Percentiles rank a stretch among this genome's conserved stretches.
Evolutionary conservation across 2,113 vertebrate species (phyloP).

Genomic region (Daphoenositta chrysoptera): DNA sequence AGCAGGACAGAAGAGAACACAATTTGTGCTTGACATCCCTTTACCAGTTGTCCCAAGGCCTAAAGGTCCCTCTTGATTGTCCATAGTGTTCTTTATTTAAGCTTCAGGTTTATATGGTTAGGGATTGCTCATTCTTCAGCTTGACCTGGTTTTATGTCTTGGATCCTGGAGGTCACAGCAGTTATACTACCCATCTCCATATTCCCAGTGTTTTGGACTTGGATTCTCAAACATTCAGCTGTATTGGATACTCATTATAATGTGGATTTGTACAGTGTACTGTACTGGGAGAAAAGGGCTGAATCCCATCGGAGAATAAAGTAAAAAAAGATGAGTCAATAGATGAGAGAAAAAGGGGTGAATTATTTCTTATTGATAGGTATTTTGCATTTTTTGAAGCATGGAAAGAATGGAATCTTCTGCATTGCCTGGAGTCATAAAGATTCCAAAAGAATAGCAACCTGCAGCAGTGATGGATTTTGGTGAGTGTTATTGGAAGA

Average conservation of each 20-base stretch:
- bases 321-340: neutral
- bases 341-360: slow-evolving; percentile 72
- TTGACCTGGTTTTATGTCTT: neutral
- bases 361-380: slow-evolving; percentile 80
- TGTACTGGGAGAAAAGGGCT: neutral
- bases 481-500: slow-evolving; percentile 79
- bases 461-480: slow-evolving; percentile 92
- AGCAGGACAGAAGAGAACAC: neutral
- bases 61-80: neutral
- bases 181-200: neutral
- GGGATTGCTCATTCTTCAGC: neutral
- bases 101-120: neutral
- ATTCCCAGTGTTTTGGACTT: neutral
- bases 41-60: accelerated
- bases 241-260: neutral
- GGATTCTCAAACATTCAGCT: neutral
- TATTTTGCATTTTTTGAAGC: slow-evolving; percentile 85
- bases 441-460: slow-evolving; percentile 97
- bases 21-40: neutral
- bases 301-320: neutral
- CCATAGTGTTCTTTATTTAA: neutral
- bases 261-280: neutral
- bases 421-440: slow-evolving; percentile 99
- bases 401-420: slow-evolving; percentile 96
- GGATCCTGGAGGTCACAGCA: neutral